A percentile compares a stretch with the other conserved stretches of the same genome.
Evolutionary conservation across 1,140 invertebrate genomes (phyloP).

Genomic region (Saccostrea glomerata): DNA sequence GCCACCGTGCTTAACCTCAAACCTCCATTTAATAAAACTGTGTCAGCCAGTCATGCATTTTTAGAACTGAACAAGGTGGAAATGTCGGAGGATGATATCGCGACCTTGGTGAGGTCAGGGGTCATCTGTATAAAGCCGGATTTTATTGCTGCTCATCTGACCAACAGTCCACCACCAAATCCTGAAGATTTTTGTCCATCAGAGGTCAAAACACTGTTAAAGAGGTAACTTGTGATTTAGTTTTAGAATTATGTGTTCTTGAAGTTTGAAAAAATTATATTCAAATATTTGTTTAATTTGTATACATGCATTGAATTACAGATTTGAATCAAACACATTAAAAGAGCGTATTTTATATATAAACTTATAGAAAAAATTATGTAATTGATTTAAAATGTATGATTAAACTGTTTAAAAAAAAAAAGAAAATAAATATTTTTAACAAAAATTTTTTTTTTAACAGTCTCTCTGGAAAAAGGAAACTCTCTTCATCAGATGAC

Average conservation of each 20-base stretch:
- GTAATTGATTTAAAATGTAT: too few relatives aligned
- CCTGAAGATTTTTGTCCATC: constrained; percentile 75
- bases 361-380: too few relatives aligned
- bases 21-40: constrained; percentile 68
- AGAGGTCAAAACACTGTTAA: constrained; percentile 61
- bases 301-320: too few relatives aligned
- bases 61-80: constrained; percentile 80
- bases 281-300: too few relatives aligned
- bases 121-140: constrained; percentile 82
- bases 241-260: too few relatives aligned
- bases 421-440: too few relatives aligned
- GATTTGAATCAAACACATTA: too few relatives aligned
- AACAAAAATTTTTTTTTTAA: too few relatives aligned
- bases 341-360: too few relatives aligned
- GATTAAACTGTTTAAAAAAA: too few relatives aligned
- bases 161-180: constrained; percentile 75
- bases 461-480: constrained; percentile 29
- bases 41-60: constrained; percentile 82
- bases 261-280: too few relatives aligned
- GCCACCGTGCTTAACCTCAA: constrained; percentile 83
- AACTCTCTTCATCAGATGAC: neutral
- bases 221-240: constrained; percentile 53
- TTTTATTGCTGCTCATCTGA: constrained; percentile 82
- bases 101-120: constrained; percentile 76
- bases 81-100: constrained; percentile 79